Conservation (phyloP, 2,888 invertebrate species). For the Phasia obesa region DNA sequence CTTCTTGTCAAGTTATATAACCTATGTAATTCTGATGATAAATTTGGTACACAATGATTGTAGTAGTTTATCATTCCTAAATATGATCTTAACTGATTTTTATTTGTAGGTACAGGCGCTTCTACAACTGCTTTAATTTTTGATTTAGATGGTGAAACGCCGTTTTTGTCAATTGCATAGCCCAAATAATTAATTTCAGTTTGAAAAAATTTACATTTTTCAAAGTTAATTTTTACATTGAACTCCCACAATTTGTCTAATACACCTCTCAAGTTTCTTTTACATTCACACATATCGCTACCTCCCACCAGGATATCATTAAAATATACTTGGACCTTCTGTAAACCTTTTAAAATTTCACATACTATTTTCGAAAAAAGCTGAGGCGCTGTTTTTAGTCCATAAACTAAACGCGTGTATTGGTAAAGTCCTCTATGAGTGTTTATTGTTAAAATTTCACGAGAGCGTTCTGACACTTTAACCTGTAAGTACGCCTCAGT, state of each 20-base stretch:
- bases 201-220: conserved; percentile 45
- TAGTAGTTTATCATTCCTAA: conserved; percentile 63
- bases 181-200: conserved; percentile 36
- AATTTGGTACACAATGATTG: conserved; percentile 56
- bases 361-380: conserved; percentile 41
- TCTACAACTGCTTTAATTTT: conserved; percentile 23
- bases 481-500: conserved; percentile 56
- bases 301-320: conserved; percentile 50
- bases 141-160: conserved; percentile 20
- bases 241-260: conserved; percentile 32
- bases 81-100: conserved; percentile 34
- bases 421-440: conserved; percentile 45
- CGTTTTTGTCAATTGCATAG: conserved; percentile 32
- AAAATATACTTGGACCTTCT: conserved; percentile 36
- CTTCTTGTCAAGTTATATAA: neutral
- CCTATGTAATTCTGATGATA: conserved; percentile 20
- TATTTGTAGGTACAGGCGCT: conserved; percentile 24
- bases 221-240: conserved; percentile 38
- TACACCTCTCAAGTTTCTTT: neutral
- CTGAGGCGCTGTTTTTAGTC: conserved; percentile 53
- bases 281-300: conserved; percentile 1
- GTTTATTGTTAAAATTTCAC: conserved; percentile 55
- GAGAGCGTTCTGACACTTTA: conserved; percentile 48
- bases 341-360: conserved; percentile 38
- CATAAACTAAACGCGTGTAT: conserved; percentile 35